These are phyloP conservation scores for Ganaspis sp. DNA, from an alignment of 1,140 invertebrate species.

Conservation along the genomic window DNA sequence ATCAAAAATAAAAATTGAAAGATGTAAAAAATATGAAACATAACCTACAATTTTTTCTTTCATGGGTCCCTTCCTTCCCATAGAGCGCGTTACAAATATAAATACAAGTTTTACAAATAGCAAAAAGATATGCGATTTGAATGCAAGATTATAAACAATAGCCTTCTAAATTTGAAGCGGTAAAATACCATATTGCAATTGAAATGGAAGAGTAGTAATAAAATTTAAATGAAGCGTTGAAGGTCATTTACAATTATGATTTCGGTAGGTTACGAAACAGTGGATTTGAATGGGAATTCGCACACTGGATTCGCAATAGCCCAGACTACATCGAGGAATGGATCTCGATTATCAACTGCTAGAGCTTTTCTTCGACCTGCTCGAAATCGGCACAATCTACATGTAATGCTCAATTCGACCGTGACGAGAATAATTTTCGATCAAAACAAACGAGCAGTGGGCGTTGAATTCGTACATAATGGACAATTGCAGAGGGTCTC, in stretches of 20 bases:
- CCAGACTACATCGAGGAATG: constrained; percentile 92
- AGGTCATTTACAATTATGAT: background rate
- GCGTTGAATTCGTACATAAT: constrained; percentile 81
- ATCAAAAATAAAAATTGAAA: too few species aligned
- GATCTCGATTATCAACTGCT: constrained; percentile 88
- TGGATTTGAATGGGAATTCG: constrained; percentile 90
- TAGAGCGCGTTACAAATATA: too few species aligned
- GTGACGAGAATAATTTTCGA: constrained; percentile 85
- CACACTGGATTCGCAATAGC: constrained; percentile 89
- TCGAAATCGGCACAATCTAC: constrained; percentile 83
- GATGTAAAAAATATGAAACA: too few species aligned
- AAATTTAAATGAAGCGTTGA: too few species aligned
- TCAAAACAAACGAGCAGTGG: constrained; percentile 81
- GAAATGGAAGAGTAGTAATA: too few species aligned
- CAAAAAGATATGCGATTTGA: too few species aligned
- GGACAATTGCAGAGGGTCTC: constrained; percentile 69
- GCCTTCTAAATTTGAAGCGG: too few species aligned
- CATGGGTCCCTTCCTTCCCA: too few species aligned
- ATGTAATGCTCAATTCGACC: constrained; percentile 86
- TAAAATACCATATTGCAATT: too few species aligned
- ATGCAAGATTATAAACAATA: too few species aligned
- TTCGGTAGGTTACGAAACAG: constrained; percentile 83
- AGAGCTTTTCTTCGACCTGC: constrained; percentile 90
- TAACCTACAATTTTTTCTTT: too few species aligned
- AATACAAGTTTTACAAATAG: too few species aligned